A percentile compares a stretch with the other conserved stretches of the same genome.
Evolutionary conservation across 2,797 vertebrate genomes (phyloP).

Genomic region (Karalla daura): DNA sequence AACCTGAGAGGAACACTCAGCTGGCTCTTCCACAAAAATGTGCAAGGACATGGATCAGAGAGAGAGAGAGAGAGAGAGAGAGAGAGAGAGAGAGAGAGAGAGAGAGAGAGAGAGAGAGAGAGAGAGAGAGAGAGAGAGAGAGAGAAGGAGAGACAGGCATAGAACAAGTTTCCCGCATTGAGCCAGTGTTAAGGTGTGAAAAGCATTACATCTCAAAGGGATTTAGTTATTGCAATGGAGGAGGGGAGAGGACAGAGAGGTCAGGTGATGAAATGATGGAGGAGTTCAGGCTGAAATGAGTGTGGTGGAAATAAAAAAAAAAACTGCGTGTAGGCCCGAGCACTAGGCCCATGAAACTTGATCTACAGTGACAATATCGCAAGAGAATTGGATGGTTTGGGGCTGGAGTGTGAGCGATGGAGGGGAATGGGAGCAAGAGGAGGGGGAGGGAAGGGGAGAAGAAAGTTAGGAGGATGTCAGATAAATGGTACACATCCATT

Average conservation of each 20-base stretch:
- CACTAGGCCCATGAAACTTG: slow-evolving; percentile 37
- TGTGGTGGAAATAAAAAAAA: background rate
- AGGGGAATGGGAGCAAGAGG: background rate
- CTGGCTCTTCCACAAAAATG: too few species aligned
- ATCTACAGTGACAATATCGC: slow-evolving; percentile 47
- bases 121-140: background rate
- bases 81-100: background rate
- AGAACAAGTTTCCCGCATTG: background rate
- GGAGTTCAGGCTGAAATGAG: background rate
- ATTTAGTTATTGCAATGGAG: slow-evolving; percentile 12
- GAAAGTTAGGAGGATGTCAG: background rate
- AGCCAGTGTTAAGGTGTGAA: slow-evolving; percentile 9
- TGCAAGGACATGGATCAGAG: background rate
- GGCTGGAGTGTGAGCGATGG: slow-evolving; percentile 26
- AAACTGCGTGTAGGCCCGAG: slow-evolving; percentile 11
- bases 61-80: background rate
- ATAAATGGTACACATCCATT: background rate
- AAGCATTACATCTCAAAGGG: slow-evolving; percentile 15
- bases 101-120: background rate
- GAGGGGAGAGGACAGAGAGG: background rate
- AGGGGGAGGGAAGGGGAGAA: slow-evolving; percentile 2
- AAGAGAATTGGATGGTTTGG: slow-evolving; percentile 38
- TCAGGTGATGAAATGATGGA: slow-evolving; percentile 12
- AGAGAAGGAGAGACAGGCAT: background rate
- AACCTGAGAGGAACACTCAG: too few species aligned